phyloP scores from a whole-genome alignment of 1,140 invertebrate genomes.

The Phthorimaea operculella region DNA sequence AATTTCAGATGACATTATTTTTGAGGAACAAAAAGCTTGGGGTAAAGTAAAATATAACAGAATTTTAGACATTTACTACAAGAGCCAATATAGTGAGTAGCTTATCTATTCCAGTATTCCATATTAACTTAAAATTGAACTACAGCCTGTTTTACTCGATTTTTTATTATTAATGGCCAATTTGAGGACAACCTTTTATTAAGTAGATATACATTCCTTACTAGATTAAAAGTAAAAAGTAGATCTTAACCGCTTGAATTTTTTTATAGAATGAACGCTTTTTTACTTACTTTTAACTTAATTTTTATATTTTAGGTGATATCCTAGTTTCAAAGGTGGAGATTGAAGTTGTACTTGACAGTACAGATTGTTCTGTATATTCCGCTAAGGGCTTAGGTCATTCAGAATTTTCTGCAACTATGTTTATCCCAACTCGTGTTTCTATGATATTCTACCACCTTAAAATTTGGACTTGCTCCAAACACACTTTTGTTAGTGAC shows the following conservation, averaged over 20 bases:
- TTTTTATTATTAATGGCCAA: no score
- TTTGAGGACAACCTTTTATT: no score
- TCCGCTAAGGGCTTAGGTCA: slow-evolving; percentile 30
- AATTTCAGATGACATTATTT: slow-evolving; percentile 24
- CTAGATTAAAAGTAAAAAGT: no score
- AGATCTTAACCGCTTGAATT: no score
- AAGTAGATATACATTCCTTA: no score
- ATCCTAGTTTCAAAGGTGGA: slow-evolving; percentile 33
- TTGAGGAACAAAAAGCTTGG: slow-evolving; percentile 35
- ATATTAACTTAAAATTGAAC: no score
- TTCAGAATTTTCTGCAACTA: slow-evolving; percentile 27
- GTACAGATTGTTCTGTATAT: slow-evolving; percentile 33
- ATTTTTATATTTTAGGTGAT: slow-evolving; percentile 24
- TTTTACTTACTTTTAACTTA: no score
- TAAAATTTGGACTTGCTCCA: background rate
- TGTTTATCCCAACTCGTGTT: slow-evolving; percentile 31
- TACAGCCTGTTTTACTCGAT: no score
- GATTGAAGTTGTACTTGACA: slow-evolving; percentile 37
- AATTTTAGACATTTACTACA: slow-evolving; percentile 44
- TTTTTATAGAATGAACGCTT: no score
- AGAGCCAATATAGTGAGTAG: slow-evolving; percentile 29
- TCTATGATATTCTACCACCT: slow-evolving; percentile 30
- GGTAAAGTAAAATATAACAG: slow-evolving; percentile 28
- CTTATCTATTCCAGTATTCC: slow-evolving; percentile 11
- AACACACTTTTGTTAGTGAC: no score